Percentiles rank a stretch among this genome's conserved stretches.
These are phyloP conservation scores for Hyposoter didymator DNA, from an alignment of 2,888 invertebrate genomes.

Conservation along the genomic window DNA sequence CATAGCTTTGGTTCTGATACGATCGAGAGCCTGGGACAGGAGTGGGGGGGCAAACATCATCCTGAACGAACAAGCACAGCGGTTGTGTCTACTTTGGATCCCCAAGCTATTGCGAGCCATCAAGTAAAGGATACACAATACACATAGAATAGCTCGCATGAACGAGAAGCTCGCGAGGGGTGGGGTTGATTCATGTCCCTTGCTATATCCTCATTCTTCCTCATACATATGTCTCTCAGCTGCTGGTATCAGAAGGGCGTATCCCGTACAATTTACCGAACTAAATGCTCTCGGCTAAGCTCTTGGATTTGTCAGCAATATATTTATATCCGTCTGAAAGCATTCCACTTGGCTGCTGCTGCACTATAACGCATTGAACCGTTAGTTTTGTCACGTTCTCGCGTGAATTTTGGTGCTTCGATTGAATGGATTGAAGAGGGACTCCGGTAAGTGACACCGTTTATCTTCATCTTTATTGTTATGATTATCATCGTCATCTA, in stretches of 20 bases:
- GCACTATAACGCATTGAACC: conserved; percentile 30
- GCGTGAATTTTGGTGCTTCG: conserved; percentile 28
- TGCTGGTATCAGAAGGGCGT: conserved; percentile 12
- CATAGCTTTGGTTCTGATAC: conserved; percentile 49
- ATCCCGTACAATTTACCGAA: background rate
- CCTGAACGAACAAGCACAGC: conserved; percentile 30
- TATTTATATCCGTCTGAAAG: conserved; percentile 25
- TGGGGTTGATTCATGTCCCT: conserved; percentile 60
- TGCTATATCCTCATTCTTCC: conserved; percentile 41
- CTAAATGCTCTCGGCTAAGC: background rate
- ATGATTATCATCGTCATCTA: background rate
- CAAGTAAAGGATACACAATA: conserved; percentile 32
- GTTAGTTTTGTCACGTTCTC: conserved; percentile 48
- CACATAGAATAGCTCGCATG: conserved; percentile 45
- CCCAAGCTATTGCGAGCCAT: conserved; percentile 30
- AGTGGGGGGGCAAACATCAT: conserved; percentile 55
- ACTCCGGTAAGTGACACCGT: conserved; percentile 41
- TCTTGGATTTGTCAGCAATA: conserved; percentile 23
- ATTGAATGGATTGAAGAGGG: conserved; percentile 24
- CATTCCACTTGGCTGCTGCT: conserved; percentile 47
- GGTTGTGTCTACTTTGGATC: conserved; percentile 41
- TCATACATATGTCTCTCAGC: conserved; percentile 14
- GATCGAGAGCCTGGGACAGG: conserved; percentile 37
- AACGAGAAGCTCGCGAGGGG: conserved; percentile 21
- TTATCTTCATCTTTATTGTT: conserved; percentile 23